Evolutionary conservation across 2,797 vertebrate genomes (phyloP).

Genomic region (Leuciscus waleckii): DNA sequence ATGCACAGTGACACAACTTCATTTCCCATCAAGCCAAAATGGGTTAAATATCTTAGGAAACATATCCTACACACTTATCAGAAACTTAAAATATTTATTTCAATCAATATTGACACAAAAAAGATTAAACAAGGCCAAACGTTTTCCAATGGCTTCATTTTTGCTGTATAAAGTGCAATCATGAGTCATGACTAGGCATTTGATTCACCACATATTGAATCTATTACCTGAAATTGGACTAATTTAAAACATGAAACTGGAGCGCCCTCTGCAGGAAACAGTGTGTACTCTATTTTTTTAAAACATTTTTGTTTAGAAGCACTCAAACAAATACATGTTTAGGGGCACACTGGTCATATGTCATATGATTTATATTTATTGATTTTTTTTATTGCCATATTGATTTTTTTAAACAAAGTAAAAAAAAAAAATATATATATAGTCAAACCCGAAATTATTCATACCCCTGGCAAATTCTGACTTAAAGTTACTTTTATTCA

Average conservation of each 20-base stretch:
- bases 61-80: not conserved
- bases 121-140: not conserved
- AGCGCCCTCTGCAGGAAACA: conserved; percentile 57
- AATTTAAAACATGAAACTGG: not conserved
- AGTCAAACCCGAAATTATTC: too few relatives aligned
- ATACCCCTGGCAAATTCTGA: too few relatives aligned
- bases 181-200: not conserved
- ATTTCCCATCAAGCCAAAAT: not conserved
- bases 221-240: not conserved
- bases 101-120: not conserved
- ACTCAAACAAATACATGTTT: not conserved
- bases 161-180: not conserved
- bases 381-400: too few relatives aligned
- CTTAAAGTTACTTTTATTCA: too few relatives aligned
- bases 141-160: not conserved
- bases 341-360: not conserved
- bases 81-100: not conserved
- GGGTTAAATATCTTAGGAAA: not conserved
- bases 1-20: not conserved
- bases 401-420: too few relatives aligned
- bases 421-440: too few relatives aligned
- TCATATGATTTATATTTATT: too few relatives aligned
- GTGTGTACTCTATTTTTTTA: not conserved
- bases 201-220: not conserved
- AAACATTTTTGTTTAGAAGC: not conserved